Base-by-base conservation (phyloP, 2,797 vertebrate genomes). In the Anabacerthia variegaticeps region DNA sequence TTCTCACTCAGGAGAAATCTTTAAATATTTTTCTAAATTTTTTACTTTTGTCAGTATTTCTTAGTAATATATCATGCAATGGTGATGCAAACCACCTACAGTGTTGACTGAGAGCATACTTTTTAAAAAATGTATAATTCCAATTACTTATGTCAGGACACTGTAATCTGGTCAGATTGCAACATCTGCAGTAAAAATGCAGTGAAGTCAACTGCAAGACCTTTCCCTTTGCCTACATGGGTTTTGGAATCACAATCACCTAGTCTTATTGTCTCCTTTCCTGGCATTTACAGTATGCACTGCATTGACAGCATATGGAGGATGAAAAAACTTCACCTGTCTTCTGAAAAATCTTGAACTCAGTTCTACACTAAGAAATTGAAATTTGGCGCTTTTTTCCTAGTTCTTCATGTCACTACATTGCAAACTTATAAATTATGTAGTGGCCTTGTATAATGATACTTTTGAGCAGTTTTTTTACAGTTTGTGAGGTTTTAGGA, bases 251-350 rank as follows among this genome's bases (percentile, higher is more conserved):
- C 30, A 92, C 61, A 58, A 56, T 46, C 1, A 6, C 4, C 21
- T 23, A 59, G 18, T 24, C 8, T 2, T 34, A 7, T 16, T 74
- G 12, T 22, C 4, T 87, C 23, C 3, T 86, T 71, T 54, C 12
- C 12, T 52, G 6, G 2, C 2, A 68, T 61, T 72, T 72, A 44
- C 16, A 10, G 4, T 9, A 30, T 7, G 4, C 3, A 37, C 32
- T 74, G 24, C 14, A 55, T 4, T 51, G 9, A 44, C 3, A 7
- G 2, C 5, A 14, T 8, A n/a, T 1, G 14, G 51, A n/a, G 3
- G 1, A 19, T 16, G 26, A 71, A 75, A 77, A 59, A 6, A 1
- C 1, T 9, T 39, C 9, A 52, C 1, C 3, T 48, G 5, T n/a
- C 14, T 79, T 89, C n/a, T 77, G 52, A 85, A 67, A 77, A 83